Conservation (phyloP, 2,113 vertebrate genomes). For the Sceloporus tristichus region DNA sequence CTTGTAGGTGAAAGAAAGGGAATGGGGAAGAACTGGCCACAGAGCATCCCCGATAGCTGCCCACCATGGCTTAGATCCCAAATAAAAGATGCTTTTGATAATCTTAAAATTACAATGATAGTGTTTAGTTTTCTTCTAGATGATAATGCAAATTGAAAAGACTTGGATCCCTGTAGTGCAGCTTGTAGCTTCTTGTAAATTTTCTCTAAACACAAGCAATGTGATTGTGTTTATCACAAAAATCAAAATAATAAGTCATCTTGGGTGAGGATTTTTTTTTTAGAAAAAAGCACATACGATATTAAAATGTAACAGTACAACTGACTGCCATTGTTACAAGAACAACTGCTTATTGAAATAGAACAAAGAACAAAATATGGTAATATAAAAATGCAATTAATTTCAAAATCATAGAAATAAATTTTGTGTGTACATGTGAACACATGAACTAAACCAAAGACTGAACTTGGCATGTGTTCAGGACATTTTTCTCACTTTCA, state of each 20-base stretch:
- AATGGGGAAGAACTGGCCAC: no score
- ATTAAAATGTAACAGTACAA: conserved; percentile 18
- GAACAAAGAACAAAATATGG: neutral
- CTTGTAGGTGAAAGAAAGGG: no score
- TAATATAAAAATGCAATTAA: conserved; percentile 12
- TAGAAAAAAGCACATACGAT: neutral
- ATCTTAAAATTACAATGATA: neutral
- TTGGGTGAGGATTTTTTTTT: neutral
- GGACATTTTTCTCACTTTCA: conserved; percentile 31
- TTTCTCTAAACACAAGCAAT: neutral
- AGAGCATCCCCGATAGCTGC: no score
- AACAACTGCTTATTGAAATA: conserved; percentile 14
- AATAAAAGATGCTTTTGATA: conserved; percentile 23
- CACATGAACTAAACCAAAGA: neutral
- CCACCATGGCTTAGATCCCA: neutral
- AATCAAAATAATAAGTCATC: neutral
- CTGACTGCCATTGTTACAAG: neutral
- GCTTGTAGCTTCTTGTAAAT: neutral
- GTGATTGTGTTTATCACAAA: neutral
- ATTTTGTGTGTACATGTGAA: neutral
- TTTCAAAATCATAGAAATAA: neutral
- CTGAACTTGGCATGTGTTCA: neutral
- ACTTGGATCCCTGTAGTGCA: conserved; percentile 1
- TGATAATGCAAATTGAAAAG: neutral
- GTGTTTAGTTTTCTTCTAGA: conserved; percentile 6